phyloP scores from a whole-genome alignment of 2,888 invertebrate genomes.

The Orgyia antiqua region DNA sequence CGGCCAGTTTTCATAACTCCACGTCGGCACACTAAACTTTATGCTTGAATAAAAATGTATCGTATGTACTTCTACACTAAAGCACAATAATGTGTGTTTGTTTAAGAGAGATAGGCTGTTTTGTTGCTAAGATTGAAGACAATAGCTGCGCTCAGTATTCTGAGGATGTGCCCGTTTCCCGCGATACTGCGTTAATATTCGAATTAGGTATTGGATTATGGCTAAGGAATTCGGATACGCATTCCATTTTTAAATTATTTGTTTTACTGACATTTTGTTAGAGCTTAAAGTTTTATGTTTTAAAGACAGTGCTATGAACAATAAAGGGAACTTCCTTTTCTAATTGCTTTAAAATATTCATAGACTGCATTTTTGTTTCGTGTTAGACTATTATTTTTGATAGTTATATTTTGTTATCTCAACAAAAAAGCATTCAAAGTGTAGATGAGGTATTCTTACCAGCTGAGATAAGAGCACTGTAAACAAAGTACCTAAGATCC shows the following conservation, averaged over 20 bases:
- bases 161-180: conserved; percentile 46
- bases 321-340: no score
- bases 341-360: no score
- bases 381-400: no score
- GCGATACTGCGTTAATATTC: conserved; percentile 59
- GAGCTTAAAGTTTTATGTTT: neutral
- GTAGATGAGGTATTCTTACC: no score
- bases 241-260: conserved; percentile 29
- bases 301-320: no score
- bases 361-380: no score
- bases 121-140: conserved; percentile 24
- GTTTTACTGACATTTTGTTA: no score
- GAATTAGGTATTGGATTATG: conserved; percentile 47
- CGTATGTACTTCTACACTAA: conserved; percentile 23
- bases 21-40: conserved; percentile 23
- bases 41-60: conserved; percentile 28
- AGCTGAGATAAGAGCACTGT: no score
- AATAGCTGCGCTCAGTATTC: conserved; percentile 57
- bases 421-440: no score
- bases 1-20: conserved; percentile 39
- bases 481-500: no score
- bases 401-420: no score
- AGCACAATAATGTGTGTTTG: conserved; percentile 26
- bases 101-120: conserved; percentile 21
- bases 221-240: conserved; percentile 29